Evolutionary conservation across 2,888 invertebrate genomes (phyloP).

Genomic region (Epinotia bilunana): DNA sequence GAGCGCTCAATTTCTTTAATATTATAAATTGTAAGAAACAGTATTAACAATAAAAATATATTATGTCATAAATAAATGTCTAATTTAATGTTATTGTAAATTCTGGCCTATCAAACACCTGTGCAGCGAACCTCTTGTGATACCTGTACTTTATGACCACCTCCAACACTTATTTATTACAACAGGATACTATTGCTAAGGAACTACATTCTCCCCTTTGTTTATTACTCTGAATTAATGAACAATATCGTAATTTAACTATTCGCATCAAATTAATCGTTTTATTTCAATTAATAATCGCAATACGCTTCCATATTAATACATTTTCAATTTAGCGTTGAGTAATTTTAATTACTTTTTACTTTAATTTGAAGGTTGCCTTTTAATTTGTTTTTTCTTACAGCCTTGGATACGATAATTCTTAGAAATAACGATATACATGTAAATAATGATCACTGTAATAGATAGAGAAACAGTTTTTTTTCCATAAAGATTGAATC

Average conservation of each 20-base stretch:
- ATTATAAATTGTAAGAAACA: too few relatives aligned
- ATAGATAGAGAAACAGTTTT: constrained; percentile 24
- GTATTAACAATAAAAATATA: too few relatives aligned
- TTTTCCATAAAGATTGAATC: constrained; percentile 23
- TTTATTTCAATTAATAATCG: constrained; percentile 39
- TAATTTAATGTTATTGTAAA: constrained; percentile 9
- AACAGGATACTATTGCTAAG: constrained; percentile 1
- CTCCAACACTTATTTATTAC: constrained; percentile 22
- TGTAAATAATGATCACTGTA: constrained; percentile 23
- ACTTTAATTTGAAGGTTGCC: constrained; percentile 6
- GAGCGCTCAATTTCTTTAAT: too few relatives aligned
- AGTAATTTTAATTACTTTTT: constrained; percentile 28
- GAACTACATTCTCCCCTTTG: constrained; percentile 12
- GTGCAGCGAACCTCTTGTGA: background rate
- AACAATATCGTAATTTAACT: constrained; percentile 23
- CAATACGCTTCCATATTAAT: constrained; percentile 29
- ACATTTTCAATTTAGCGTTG: constrained; percentile 31
- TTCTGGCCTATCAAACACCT: constrained; percentile 10
- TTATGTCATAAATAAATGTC: background rate
- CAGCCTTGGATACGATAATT: constrained; percentile 13
- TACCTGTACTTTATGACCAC: constrained; percentile 17
- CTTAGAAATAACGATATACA: constrained; percentile 20
- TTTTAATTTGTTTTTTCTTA: constrained; percentile 36
- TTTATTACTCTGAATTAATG: constrained; percentile 34
- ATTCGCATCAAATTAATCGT: constrained; percentile 36